A percentile compares a stretch with the other conserved stretches of the same genome.
Conservation (phyloP, 2,888 invertebrate species). For the Drosophila paramelanica region DNA sequence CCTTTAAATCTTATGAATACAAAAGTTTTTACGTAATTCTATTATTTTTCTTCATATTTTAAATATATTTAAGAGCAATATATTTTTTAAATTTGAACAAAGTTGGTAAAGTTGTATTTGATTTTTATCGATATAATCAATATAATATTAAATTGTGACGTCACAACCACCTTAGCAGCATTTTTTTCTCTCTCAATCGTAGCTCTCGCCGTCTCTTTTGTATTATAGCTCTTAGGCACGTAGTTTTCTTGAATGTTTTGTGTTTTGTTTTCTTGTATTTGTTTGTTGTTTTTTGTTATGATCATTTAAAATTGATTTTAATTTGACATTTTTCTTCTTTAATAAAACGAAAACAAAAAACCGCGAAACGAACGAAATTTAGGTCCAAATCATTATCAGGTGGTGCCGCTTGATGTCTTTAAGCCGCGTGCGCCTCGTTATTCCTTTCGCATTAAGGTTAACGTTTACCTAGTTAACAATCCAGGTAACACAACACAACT, state of each 20-base stretch:
- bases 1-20: too few species aligned
- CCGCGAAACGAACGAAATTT: slow-evolving; percentile 38
- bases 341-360: slow-evolving; percentile 7
- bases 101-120: too few species aligned
- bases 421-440: slow-evolving; percentile 85
- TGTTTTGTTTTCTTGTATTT: slow-evolving; percentile 31
- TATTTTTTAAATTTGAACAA: too few species aligned
- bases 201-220: slow-evolving; percentile 12
- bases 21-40: too few species aligned
- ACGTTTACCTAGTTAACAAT: slow-evolving; percentile 80
- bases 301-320: slow-evolving; percentile 39
- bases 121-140: too few species aligned
- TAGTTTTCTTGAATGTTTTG: slow-evolving; percentile 16
- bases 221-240: slow-evolving; percentile 14
- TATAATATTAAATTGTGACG: too few species aligned
- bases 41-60: too few species aligned
- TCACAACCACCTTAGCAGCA: too few species aligned
- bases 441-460: slow-evolving; percentile 84
- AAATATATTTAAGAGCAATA: too few species aligned
- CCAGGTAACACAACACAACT: slow-evolving; percentile 84
- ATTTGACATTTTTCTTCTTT: slow-evolving; percentile 61
- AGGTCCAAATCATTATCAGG: slow-evolving; percentile 85
- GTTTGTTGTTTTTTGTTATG: slow-evolving; percentile 28
- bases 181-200: too few species aligned
- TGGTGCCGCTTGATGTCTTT: slow-evolving; percentile 87